phyloP scores from a whole-genome alignment of 2,888 invertebrate genomes.

The Eucera pruinosa region DNA sequence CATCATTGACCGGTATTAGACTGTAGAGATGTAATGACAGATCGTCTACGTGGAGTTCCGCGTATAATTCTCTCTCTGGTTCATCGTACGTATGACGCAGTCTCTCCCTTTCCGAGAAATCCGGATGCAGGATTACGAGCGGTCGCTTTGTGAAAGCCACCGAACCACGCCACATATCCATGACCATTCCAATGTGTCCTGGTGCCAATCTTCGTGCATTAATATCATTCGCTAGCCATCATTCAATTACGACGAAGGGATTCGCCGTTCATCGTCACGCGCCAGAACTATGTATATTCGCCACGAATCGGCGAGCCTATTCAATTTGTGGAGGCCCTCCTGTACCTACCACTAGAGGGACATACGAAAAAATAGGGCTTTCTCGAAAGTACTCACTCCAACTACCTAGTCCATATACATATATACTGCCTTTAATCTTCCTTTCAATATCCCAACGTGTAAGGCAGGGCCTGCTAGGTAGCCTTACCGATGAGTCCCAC shows the following conservation, averaged over 20 bases:
- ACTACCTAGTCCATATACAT: too few relatives aligned
- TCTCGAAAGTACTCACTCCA: too few relatives aligned
- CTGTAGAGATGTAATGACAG: constrained; percentile 65
- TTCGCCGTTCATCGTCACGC: constrained; percentile 60
- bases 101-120: constrained; percentile 51
- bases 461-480: too few relatives aligned
- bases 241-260: constrained; percentile 77
- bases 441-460: too few relatives aligned
- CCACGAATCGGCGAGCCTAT: constrained; percentile 72
- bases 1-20: constrained; percentile 49
- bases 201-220: constrained; percentile 79
- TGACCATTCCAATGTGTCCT: constrained; percentile 74
- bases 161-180: constrained; percentile 53
- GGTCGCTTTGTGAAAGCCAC: constrained; percentile 62
- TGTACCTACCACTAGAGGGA: too few relatives aligned
- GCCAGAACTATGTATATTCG: constrained; percentile 63
- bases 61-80: constrained; percentile 63
- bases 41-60: constrained; percentile 54
- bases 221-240: constrained; percentile 80
- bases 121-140: constrained; percentile 62
- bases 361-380: too few relatives aligned
- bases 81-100: constrained; percentile 55
- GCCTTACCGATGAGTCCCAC: too few relatives aligned
- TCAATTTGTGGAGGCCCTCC: too few relatives aligned
- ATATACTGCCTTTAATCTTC: too few relatives aligned